Percentiles rank a stretch among this genome's conserved stretches.
Evolutionary conservation across 2,113 vertebrate genomes (phyloP).

Genomic region (Tetrax tetrax): DNA sequence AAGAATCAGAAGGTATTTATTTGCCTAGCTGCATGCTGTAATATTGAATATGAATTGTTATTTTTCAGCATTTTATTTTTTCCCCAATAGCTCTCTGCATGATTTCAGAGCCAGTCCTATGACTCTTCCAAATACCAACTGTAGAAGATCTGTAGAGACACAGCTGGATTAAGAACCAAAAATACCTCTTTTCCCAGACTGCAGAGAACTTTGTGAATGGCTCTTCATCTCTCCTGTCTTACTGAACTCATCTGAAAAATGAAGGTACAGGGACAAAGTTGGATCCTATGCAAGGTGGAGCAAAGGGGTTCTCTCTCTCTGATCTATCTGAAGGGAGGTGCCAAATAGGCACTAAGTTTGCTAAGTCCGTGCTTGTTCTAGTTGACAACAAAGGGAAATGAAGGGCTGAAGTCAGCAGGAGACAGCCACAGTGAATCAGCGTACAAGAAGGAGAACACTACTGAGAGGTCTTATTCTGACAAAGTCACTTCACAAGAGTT

Average conservation of each 20-base stretch:
- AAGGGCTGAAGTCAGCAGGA: neutral
- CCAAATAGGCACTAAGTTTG: neutral
- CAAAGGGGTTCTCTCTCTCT: neutral
- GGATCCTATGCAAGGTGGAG: neutral
- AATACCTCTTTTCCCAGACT: neutral
- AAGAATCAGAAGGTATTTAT: neutral
- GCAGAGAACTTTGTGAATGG: neutral
- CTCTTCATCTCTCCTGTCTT: neutral
- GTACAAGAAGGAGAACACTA: rapidly evolving
- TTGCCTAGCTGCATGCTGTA: neutral
- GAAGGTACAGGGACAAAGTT: neutral
- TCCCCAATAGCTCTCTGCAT: neutral
- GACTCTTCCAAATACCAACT: neutral
- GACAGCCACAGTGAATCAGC: rapidly evolving
- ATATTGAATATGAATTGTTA: neutral
- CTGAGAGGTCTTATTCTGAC: neutral
- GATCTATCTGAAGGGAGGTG: neutral
- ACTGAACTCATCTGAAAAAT: neutral
- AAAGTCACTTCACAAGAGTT: neutral
- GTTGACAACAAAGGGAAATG: rapidly evolving
- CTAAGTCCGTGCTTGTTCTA: neutral
- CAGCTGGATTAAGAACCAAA: neutral
- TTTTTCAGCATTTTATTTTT: neutral
- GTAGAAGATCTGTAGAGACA: neutral
- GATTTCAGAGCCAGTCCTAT: neutral